Percentiles rank a stretch among this genome's conserved stretches.
phyloP scores from a whole-genome alignment of 2,888 invertebrate genomes.

The Drosophila mercatorum region DNA sequence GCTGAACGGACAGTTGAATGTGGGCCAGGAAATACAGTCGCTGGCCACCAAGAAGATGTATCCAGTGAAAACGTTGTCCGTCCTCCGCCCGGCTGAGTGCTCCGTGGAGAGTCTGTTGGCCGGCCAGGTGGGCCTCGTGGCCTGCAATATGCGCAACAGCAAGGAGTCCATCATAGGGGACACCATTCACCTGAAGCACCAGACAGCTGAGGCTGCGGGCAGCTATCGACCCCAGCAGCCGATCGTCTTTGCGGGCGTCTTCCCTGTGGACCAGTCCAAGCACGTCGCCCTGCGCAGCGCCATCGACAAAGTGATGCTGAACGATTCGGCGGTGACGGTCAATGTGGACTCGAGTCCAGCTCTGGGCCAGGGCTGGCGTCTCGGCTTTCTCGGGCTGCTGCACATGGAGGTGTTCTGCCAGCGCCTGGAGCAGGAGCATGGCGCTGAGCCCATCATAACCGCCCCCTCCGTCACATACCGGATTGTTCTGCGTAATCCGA shows the following conservation, averaged over 20 bases:
- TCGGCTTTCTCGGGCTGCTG: constrained; percentile 93
- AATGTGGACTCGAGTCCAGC: constrained; percentile 93
- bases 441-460: constrained; percentile 92
- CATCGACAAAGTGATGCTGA: constrained; percentile 95
- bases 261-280: constrained; percentile 95
- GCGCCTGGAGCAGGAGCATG: constrained; percentile 92
- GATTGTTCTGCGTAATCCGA: constrained; percentile 89
- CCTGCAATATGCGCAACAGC: constrained; percentile 91
- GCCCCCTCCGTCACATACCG: constrained; percentile 95
- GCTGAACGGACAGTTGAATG: constrained; percentile 89
- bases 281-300: constrained; percentile 90
- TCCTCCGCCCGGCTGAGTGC: constrained; percentile 92
- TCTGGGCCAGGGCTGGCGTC: constrained; percentile 94
- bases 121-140: constrained; percentile 97
- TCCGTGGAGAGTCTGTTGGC: constrained; percentile 89
- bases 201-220: constrained; percentile 85
- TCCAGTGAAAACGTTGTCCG: constrained; percentile 90
- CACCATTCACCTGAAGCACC: constrained; percentile 87
- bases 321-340: constrained; percentile 96
- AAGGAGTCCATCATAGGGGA: constrained; percentile 92
- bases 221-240: constrained; percentile 89
- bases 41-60: constrained; percentile 90
- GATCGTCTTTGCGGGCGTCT: constrained; percentile 94
- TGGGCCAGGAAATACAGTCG: constrained; percentile 92
- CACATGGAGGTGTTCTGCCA: constrained; percentile 96